phyloP scores from a whole-genome alignment of 2,888 invertebrate genomes.

The Mactromeris polynyma region DNA sequence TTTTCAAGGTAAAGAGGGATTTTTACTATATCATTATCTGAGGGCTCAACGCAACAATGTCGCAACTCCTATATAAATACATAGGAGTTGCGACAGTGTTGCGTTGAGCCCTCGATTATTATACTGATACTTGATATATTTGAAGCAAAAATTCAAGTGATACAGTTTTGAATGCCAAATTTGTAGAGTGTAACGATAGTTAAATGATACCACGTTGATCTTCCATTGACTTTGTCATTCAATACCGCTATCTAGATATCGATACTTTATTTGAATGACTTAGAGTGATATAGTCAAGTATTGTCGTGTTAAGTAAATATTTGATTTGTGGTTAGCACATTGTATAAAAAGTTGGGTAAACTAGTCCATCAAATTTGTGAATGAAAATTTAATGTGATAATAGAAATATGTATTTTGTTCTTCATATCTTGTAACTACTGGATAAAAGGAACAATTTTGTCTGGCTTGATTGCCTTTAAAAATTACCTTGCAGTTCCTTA shows the following conservation, averaged over 20 bases:
- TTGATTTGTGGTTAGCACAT: neutral
- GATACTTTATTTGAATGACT: neutral
- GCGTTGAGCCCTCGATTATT: too few species aligned
- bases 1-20: neutral
- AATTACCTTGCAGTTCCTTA: too few species aligned
- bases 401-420: neutral
- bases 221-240: neutral
- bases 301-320: slow-evolving; percentile 4
- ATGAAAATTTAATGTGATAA: neutral
- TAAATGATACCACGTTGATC: neutral
- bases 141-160: neutral
- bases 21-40: neutral
- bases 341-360: neutral
- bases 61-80: too few species aligned
- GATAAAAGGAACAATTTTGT: too few species aligned
- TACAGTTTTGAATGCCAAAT: slow-evolving; percentile 12
- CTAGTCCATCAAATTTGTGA: neutral
- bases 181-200: slow-evolving; percentile 7
- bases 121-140: neutral
- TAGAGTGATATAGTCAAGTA: neutral
- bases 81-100: too few species aligned
- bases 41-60: too few species aligned
- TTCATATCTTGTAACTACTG: too few species aligned
- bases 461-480: too few species aligned
- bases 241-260: neutral